Conservation (phyloP, 2,888 invertebrate genomes). For the Rotaria socialis region DNA sequence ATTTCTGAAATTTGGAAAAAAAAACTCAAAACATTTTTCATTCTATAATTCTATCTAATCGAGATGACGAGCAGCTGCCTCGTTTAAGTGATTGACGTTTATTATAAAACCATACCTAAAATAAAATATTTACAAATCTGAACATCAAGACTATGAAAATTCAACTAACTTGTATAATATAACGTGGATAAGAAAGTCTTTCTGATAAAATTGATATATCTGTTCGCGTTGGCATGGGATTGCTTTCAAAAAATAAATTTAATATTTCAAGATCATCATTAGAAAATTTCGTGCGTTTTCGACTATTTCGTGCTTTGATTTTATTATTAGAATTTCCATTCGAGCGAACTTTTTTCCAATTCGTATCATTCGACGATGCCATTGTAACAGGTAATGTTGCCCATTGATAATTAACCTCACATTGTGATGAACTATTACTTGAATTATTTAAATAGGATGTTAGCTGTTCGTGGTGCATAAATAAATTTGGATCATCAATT, state of each 20-base stretch:
- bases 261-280: slow-evolving; percentile 15
- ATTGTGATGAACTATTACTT: neutral
- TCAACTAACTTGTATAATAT: slow-evolving; percentile 14
- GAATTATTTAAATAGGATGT: neutral
- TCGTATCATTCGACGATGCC: neutral
- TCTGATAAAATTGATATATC: slow-evolving; percentile 23
- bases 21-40: neutral
- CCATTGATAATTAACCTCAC: slow-evolving; percentile 1
- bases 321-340: neutral
- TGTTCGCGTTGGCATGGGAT: slow-evolving; percentile 14
- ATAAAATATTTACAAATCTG: neutral
- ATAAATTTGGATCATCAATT: neutral
- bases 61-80: neutral
- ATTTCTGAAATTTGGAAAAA: neutral
- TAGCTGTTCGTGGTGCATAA: neutral
- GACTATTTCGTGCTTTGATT: neutral
- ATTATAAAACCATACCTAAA: slow-evolving; percentile 28
- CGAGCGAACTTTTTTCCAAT: neutral
- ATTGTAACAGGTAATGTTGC: neutral
- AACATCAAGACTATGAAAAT: neutral
- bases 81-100: slow-evolving; percentile 35
- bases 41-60: neutral
- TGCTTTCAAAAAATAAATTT: slow-evolving; percentile 22
- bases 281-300: slow-evolving; percentile 34
- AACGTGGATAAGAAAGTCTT: slow-evolving; percentile 19